phyloP scores from a whole-genome alignment of 2,888 invertebrate species.

The Sesia bembeciformis region DNA sequence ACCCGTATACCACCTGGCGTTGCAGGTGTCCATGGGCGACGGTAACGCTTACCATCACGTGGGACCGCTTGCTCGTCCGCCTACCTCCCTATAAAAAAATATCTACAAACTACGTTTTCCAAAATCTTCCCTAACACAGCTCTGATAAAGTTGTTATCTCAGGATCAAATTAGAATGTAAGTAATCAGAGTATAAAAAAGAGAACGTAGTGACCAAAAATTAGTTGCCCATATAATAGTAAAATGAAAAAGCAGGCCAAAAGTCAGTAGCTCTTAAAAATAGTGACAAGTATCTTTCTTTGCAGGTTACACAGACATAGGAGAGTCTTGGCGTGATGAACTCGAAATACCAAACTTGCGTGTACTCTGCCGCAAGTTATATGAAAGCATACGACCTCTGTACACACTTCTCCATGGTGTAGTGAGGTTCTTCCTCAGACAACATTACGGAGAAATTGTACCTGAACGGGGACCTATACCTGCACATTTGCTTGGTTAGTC shows the following conservation, averaged over 20 bases:
- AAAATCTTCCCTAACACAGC: no score
- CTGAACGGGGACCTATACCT: slow-evolving; percentile 75
- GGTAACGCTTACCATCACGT: no score
- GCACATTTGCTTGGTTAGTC: slow-evolving; percentile 78
- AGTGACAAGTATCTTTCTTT: slow-evolving; percentile 65
- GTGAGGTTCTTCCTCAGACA: slow-evolving; percentile 75
- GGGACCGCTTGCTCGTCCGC: no score
- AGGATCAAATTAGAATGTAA: no score
- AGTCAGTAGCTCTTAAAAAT: slow-evolving; percentile 62
- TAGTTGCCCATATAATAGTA: no score
- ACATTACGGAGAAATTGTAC: slow-evolving; percentile 71
- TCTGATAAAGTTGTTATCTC: no score
- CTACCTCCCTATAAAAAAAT: no score
- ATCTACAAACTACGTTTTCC: no score
- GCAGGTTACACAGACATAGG: slow-evolving; percentile 78
- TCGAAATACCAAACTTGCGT: slow-evolving; percentile 76
- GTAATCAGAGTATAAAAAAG: no score
- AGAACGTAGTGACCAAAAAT: no score
- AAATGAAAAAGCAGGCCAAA: not conserved
- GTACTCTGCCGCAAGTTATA: slow-evolving; percentile 69
- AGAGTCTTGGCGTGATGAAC: slow-evolving; percentile 77
- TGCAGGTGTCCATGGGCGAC: no score
- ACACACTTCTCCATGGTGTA: slow-evolving; percentile 82
- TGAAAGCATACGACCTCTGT: slow-evolving; percentile 76
- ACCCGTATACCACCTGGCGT: no score